These are phyloP conservation scores for Uria aalge DNA, from an alignment of 2,113 vertebrate genomes.

Conservation along the genomic window DNA sequence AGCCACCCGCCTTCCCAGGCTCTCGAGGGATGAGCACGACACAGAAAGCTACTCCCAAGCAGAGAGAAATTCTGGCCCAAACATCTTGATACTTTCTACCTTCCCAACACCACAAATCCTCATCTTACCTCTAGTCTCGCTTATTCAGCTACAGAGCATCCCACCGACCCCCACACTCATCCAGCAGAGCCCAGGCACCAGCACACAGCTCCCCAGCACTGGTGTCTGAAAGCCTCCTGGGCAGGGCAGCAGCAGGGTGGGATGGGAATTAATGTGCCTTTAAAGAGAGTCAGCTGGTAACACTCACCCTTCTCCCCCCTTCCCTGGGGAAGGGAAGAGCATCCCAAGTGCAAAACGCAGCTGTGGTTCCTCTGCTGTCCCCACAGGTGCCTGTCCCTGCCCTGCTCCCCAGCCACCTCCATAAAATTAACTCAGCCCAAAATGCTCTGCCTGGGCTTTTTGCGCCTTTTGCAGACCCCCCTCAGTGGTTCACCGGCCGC, in stretches of 20 bases:
- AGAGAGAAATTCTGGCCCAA: neutral
- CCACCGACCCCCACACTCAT: accelerated
- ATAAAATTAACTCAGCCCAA: neutral
- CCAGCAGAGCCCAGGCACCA: neutral
- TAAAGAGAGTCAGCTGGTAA: neutral
- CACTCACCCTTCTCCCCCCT: accelerated
- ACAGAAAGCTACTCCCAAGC: neutral
- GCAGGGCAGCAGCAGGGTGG: neutral
- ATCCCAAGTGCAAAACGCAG: neutral
- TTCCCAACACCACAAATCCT: neutral
- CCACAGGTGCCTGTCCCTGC: neutral
- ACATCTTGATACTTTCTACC: neutral
- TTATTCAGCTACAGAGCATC: neutral
- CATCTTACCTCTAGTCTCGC: neutral
- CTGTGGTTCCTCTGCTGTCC: neutral
- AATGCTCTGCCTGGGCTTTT: neutral
- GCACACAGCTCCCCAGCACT: neutral
- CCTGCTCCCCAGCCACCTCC: neutral
- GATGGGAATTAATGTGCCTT: neutral
- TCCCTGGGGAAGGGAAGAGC: neutral
- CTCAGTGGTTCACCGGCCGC: accelerated
- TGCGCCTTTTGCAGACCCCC: neutral
- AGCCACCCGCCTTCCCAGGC: neutral
- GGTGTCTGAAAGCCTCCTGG: neutral
- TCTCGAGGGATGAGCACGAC: neutral